Conservation (phyloP, 2,888 invertebrate genomes). For the Cryptocephalus primarius region DNA sequence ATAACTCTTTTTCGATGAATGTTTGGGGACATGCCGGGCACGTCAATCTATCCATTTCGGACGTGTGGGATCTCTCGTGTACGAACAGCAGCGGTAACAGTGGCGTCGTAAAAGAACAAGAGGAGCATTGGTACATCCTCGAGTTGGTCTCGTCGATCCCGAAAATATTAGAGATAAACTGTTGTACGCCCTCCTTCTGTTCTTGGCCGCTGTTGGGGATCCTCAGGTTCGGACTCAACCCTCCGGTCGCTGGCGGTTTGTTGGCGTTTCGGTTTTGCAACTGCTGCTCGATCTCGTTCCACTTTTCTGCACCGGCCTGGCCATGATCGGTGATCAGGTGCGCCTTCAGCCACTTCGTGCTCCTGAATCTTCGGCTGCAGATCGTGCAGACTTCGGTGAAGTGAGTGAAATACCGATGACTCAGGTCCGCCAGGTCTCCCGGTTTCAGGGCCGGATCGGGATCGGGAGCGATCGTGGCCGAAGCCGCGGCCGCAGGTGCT, state of each 20-base stretch:
- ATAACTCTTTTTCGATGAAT: constrained; percentile 45
- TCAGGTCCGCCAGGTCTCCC: constrained; percentile 46
- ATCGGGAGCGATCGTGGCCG: constrained; percentile 21
- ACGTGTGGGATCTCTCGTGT: constrained; percentile 73
- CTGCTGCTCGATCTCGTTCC: constrained; percentile 47
- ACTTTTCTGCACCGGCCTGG: constrained; percentile 49
- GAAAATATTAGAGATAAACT: constrained; percentile 43
- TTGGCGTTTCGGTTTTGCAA: constrained; percentile 24
- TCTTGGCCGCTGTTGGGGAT: constrained; percentile 41
- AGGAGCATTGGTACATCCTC: constrained; percentile 80
- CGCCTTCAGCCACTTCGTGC: constrained; percentile 77
- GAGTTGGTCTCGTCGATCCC: constrained; percentile 42
- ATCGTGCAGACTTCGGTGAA: constrained; percentile 72
- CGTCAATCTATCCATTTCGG: constrained; percentile 32
- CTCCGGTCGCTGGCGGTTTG: constrained; percentile 20
- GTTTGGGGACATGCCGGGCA: constrained; percentile 51
- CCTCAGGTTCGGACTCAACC: constrained; percentile 44
- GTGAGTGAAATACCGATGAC: constrained; percentile 53
- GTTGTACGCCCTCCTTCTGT: constrained; percentile 38
- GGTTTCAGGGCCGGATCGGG: constrained; percentile 42
- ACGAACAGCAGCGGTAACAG: constrained; percentile 84
- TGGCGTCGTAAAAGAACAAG: constrained; percentile 82
- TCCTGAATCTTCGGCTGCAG: constrained; percentile 78
- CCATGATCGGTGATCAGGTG: constrained; percentile 83
- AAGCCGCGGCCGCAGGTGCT: constrained; percentile 15